Percentiles rank a stretch among this genome's conserved stretches.
Conservation (phyloP, 2,113 vertebrate genomes). For the Bubalus kerabau region DNA sequence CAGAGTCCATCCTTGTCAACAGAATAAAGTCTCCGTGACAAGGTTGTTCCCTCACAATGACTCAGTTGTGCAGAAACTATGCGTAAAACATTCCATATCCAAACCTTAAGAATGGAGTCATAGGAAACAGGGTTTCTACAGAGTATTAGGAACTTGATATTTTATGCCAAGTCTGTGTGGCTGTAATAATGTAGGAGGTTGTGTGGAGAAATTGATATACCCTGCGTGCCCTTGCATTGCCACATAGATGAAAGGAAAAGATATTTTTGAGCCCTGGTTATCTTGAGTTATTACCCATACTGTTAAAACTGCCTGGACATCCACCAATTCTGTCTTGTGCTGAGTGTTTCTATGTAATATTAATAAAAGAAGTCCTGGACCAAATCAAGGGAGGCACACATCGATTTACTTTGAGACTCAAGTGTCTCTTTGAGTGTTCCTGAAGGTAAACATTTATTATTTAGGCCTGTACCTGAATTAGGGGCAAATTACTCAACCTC, state of each 20-base stretch:
- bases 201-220: background rate
- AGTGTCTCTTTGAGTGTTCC: background rate
- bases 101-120: background rate
- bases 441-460: background rate
- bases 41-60: background rate
- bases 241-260: background rate
- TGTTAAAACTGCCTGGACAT: background rate
- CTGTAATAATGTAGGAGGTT: background rate
- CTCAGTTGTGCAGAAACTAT: slow-evolving; percentile 28
- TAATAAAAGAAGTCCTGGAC: background rate
- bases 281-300: background rate
- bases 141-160: background rate
- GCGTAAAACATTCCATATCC: background rate
- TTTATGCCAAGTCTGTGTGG: background rate
- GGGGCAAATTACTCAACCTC: background rate
- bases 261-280: background rate
- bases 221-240: background rate
- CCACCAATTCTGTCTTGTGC: background rate
- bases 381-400: background rate
- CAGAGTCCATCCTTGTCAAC: slow-evolving; percentile 19
- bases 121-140: slow-evolving; percentile 7
- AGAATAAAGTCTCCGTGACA: background rate
- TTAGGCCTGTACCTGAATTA: background rate
- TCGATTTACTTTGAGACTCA: background rate
- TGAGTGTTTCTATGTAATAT: background rate